These are phyloP conservation scores for Scleropages formosus DNA, from an alignment of 2,797 vertebrate species.

Conservation along the genomic window DNA sequence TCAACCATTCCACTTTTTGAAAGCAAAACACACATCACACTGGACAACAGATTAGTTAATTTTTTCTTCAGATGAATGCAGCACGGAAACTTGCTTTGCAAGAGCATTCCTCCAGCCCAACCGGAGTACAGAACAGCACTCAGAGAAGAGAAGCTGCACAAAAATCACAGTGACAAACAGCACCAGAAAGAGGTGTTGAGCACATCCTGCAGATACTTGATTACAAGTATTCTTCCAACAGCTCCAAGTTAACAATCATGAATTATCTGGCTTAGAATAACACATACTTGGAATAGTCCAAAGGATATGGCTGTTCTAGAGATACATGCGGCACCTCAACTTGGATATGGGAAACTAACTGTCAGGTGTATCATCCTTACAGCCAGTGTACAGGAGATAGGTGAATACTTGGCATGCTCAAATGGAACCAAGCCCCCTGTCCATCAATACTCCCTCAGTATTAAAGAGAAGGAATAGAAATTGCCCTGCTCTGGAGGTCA, in stretches of 20 bases:
- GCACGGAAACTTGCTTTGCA: constrained; percentile 1
- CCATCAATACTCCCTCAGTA: not conserved
- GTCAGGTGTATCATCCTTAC: not conserved
- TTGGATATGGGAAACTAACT: not conserved
- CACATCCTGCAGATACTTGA: no score
- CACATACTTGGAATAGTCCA: no score
- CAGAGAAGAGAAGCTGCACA: not conserved
- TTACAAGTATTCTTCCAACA: no score
- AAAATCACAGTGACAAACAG: not conserved
- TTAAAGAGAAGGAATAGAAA: not conserved
- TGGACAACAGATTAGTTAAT: constrained; percentile 2
- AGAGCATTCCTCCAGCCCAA: not conserved
- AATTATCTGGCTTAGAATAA: no score
- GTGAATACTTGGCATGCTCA: not conserved
- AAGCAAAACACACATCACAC: constrained; percentile 26
- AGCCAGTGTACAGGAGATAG: not conserved
- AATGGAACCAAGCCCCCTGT: not conserved
- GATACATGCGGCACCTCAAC: no score
- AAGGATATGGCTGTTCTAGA: no score
- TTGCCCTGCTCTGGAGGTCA: not conserved
- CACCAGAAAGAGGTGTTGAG: no score
- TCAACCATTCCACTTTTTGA: constrained; percentile 54
- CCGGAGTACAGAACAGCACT: not conserved
- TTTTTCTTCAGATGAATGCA: not conserved
- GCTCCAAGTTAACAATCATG: no score